These are phyloP conservation scores for Cyclina sinensis DNA, from an alignment of 1,140 invertebrate genomes.

Conservation along the genomic window DNA sequence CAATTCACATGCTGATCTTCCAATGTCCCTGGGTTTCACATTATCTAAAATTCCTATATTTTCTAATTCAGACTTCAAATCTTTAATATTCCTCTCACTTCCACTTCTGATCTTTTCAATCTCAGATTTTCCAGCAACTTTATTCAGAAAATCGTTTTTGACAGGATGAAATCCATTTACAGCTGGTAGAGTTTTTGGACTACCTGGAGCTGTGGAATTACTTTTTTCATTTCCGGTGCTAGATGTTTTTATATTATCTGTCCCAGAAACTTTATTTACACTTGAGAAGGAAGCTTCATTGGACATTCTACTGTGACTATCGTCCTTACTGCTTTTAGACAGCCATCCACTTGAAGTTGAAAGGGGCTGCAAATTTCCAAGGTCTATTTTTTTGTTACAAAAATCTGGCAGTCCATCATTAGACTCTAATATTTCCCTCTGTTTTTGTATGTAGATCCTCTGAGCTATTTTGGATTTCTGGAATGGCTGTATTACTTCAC, in stretches of 20 bases:
- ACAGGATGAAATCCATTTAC: too few relatives aligned
- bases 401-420: constrained; percentile 11
- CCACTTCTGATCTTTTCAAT: too few relatives aligned
- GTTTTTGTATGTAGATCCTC: background rate
- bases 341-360: background rate
- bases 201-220: too few relatives aligned
- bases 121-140: too few relatives aligned
- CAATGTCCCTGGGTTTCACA: background rate
- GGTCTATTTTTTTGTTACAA: background rate
- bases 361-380: constrained; percentile 2
- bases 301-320: background rate
- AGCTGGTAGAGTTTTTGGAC: too few relatives aligned
- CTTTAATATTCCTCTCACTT: background rate
- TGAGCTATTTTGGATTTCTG: constrained; percentile 4
- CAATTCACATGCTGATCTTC: background rate
- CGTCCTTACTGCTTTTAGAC: background rate
- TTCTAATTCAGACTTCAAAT: constrained; percentile 4
- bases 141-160: too few relatives aligned
- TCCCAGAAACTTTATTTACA: too few relatives aligned
- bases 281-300: too few relatives aligned
- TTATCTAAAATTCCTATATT: background rate
- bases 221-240: too few relatives aligned
- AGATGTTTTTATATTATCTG: too few relatives aligned
- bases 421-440: background rate
- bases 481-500: background rate